Conservation (phyloP, 2,113 vertebrate species). For the Gambusia affinis region DNA sequence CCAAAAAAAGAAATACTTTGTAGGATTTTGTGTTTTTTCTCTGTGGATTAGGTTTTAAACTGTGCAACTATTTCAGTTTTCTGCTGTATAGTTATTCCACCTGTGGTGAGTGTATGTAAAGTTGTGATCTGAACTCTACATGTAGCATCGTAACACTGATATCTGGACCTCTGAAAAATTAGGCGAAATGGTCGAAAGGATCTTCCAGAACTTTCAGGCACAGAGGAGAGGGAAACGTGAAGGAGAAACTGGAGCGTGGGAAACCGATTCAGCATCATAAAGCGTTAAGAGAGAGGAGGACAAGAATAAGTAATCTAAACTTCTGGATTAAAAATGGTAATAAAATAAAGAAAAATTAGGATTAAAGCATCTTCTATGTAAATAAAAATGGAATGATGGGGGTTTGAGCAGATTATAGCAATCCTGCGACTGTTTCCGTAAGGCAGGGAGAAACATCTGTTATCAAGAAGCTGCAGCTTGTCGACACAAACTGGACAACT, state of each 20-base stretch:
- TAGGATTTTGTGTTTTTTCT: not conserved
- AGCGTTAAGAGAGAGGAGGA: not conserved
- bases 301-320: not conserved
- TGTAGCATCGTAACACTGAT: not conserved
- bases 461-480: not conserved
- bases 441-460: not conserved
- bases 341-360: not conserved
- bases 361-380: not conserved
- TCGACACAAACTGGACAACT: slow-evolving; percentile 14
- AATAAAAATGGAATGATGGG: not conserved
- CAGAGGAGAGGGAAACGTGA: not conserved
- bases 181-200: not conserved
- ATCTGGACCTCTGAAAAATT: not conserved
- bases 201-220: not conserved
- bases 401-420: no score
- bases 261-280: not conserved
- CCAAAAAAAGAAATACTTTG: no score
- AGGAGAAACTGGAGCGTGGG: not conserved
- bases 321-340: not conserved
- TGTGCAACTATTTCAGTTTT: no score
- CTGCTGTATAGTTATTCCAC: not conserved
- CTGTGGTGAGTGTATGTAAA: not conserved
- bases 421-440: not conserved
- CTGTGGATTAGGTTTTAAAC: not conserved
- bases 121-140: not conserved